These are phyloP conservation scores for Lacanobia oleracea DNA, from an alignment of 2,888 invertebrate species.

Conservation along the genomic window DNA sequence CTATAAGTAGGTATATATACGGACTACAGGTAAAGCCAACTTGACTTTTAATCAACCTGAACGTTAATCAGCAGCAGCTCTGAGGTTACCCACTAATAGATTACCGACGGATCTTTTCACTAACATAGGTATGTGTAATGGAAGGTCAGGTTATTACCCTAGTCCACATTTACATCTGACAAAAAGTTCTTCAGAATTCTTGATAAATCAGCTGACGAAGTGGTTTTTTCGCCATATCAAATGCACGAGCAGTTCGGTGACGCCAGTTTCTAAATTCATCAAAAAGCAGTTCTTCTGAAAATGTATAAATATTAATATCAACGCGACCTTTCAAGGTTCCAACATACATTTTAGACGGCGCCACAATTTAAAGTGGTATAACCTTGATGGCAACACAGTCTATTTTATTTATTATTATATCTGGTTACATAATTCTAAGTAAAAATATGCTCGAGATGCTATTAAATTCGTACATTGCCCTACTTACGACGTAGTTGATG, in stretches of 20 bases:
- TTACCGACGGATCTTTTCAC: not conserved
- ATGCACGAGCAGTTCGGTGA: too few relatives aligned
- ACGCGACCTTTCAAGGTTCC: slow-evolving; percentile 55
- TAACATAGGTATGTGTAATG: not conserved
- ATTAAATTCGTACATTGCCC: slow-evolving; percentile 26
- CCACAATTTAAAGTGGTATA: slow-evolving; percentile 50
- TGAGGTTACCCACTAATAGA: not conserved
- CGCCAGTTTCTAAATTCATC: slow-evolving; percentile 5
- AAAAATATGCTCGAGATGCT: slow-evolving; percentile 10
- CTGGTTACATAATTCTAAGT: slow-evolving; percentile 32
- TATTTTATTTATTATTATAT: slow-evolving; percentile 36
- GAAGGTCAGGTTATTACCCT: not conserved
- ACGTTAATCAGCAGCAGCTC: not conserved
- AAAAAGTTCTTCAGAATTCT: not conserved
- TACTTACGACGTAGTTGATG: slow-evolving; percentile 23
- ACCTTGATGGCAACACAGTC: slow-evolving; percentile 49
- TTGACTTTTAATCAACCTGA: not conserved
- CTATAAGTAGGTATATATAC: not conserved
- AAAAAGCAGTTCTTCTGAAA: slow-evolving; percentile 21
- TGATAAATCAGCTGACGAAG: not conserved
- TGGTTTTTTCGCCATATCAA: not conserved
- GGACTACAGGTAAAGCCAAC: not conserved
- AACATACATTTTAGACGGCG: slow-evolving; percentile 43
- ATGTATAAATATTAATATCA: slow-evolving; percentile 32
- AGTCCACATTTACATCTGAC: not conserved